Base-by-base conservation (phyloP, 2,797 vertebrate species). In the Allobates femoralis region DNA sequence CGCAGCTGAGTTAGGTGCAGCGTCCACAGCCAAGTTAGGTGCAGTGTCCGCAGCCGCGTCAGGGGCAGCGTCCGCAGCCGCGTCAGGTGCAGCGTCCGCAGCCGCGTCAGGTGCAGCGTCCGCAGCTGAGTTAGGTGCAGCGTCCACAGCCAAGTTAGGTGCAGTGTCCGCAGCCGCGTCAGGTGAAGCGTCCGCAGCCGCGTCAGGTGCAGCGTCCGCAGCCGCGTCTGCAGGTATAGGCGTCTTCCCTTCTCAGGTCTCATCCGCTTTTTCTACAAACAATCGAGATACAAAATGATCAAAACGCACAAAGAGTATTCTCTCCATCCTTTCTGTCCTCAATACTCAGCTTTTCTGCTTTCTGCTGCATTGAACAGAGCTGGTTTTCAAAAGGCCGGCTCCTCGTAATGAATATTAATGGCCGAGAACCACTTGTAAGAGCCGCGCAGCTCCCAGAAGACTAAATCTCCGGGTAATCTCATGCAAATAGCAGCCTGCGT, bases 321-420 rank as follows among this genome's bases (percentile, higher is more conserved):
- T 69, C 37, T 4, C 32, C 21, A 21, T 2, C 19, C n/a, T 41
- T 71, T 71, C 19, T 69, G 28, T 18, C 18, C 30, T 67, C 30
- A 46, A 46, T 8, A 5, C 41, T 46, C 41, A 46, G 14, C 30
- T 30, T n/a, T 67, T 18, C 28, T 67, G 64, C 28, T 32, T 23
- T n/a, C 21, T 23, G 23, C 6, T n/a, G 60, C 23, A 60, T 60
- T 19, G 12, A 53, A 53, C 51, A 18, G 51, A 18, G 16, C 51
- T 53, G 51, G 51, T 18, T 15, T 53, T 53, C 51, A 53, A 15
- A 53, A 2, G 15, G 46, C 26, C 7, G 64, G 3, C 37, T 50
- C 21, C 21, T 5, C 16, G n/a, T 62, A 26, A 37, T 73, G 67
- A 55, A 83, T 71, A 73, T 58, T 73, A 73, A 81, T 81, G 62